Percentiles rank a stretch among this genome's conserved stretches.
Conservation (phyloP, 2,113 vertebrate species). For the Eleginops maclovinus region DNA sequence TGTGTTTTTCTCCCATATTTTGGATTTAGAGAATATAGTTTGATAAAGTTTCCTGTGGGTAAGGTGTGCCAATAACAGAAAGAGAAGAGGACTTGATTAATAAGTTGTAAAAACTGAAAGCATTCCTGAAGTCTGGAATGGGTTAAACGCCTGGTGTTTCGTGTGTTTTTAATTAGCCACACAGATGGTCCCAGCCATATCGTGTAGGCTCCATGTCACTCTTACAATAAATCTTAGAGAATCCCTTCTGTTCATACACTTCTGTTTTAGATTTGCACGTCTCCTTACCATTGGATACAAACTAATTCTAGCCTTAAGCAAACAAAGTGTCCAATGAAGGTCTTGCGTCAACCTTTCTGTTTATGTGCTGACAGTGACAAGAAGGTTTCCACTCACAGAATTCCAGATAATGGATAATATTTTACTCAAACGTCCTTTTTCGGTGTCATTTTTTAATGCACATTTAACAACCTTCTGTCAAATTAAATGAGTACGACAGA, state of each 20-base stretch:
- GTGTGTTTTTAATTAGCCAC: constrained; percentile 16
- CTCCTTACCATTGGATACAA: neutral
- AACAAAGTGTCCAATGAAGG: neutral
- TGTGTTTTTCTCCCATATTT: neutral
- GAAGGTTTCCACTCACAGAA: neutral
- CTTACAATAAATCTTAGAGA: constrained; percentile 22
- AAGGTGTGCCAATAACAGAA: neutral
- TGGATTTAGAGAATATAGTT: neutral
- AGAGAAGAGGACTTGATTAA: neutral
- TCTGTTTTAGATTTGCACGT: neutral
- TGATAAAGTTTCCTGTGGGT: too few species aligned
- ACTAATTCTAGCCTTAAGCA: neutral
- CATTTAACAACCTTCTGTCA: too few species aligned
- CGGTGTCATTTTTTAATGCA: too few species aligned
- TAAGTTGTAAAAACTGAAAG: too few species aligned
- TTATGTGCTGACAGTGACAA: neutral
- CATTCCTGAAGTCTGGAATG: neutral
- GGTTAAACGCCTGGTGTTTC: neutral
- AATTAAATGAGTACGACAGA: too few species aligned
- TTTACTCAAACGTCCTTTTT: neutral
- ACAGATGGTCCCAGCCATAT: constrained; percentile 4
- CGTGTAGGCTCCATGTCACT: constrained; percentile 1
- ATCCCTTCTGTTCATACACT: constrained; percentile 2
- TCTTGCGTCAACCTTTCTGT: neutral
- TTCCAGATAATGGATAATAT: neutral